Evolutionary conservation across 2,888 invertebrate species (phyloP), one percentile per base, ranked within the genome.

Genomic region (Tetanocera ferruginea): DNA sequence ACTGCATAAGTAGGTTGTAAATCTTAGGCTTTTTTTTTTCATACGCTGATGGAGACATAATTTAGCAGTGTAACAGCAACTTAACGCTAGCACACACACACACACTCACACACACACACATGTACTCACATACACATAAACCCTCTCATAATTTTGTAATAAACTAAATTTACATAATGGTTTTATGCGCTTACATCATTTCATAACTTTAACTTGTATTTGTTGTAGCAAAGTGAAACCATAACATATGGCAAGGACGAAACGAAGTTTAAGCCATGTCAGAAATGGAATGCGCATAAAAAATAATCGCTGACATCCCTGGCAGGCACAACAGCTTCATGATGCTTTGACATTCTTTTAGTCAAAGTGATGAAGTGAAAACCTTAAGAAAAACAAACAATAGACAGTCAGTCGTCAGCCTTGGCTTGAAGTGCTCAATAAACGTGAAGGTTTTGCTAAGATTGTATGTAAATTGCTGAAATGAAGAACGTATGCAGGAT

Each of bases 111-210:
- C 60, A 60, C 60, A 37, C 60, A 57, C 11, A 43, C 14, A 11
- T 43, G 14, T 2, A 14, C 11, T 11, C 43, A 43, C 14, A 43
- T 11, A 43, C 43, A 43, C 43, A 43, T 11, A 14, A 43, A 43
- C 2, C 11, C 6, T 43, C 43, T 43, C 43, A 43, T 43, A 43
- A 43, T 2, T 52, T 34, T 49, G 66, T 67, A 67, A 77, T 77
- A 77, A 73, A 77, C 73, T 77, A 77, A 77, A 77, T 77, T 77
- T 77, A 67, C 77, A 77, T 77, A 77, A 77, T 73, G 73, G 57
- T 73, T 77, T 77, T 77, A 77, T 77, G 77, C 77, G 77, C 73
- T 77, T 77, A 66, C 67, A 69, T 73, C 51, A 77, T 77, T 77
- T 77, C 77, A 73, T 77, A 77, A 77, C 67, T 77, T 60, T 1